Evolutionary conservation across 2,888 invertebrate genomes (phyloP), one percentile per base, ranked within the genome.

Genomic region (Morpho achilles): DNA sequence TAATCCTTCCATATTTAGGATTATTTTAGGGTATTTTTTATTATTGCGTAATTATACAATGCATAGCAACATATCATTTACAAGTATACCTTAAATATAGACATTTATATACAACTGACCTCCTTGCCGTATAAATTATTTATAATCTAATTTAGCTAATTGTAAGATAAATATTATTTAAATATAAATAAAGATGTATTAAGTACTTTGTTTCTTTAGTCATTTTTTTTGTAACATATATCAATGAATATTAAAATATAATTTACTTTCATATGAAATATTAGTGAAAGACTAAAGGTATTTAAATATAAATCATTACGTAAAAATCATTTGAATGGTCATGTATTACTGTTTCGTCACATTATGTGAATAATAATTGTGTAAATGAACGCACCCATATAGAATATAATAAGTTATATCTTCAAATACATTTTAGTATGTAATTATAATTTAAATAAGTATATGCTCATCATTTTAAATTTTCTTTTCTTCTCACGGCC

Each of bases 41-140:
- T 61, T 61, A 63, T 65, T 63, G 60, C 63, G 50, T 65, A 65
- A 62, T 43, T 62, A 60, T 54, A 66, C 62, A 64, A 66, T 62
- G 61, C 68, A 76, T 79, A 72, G 76, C 76, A 64, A 86, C 84
- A 85, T 86, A 86, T 86, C 85, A 86, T 83, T 83, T 79, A 70
- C 67, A 69, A 74, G 77, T 77, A 63, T 65, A 61, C 51, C 57
- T 51, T 53, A 48, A 52, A 53, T 52, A 53, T 53, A 48, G 16
- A 54, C n/a, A 42, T 42, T 16, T 47, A 63, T 55, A 56, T 42
- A 56, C n/a, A 48, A 51, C 51, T 22, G 32, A 56, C 47, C 45
- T 49, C 58, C 23, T 45, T 48, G 45, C 60, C 55, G 49, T 52
- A 42, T 51, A 8, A 56, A 55, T 52, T 49, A 58, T 49, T 57